phyloP scores from a whole-genome alignment of 2,888 invertebrate species.

The Conchocele bisecta region DNA sequence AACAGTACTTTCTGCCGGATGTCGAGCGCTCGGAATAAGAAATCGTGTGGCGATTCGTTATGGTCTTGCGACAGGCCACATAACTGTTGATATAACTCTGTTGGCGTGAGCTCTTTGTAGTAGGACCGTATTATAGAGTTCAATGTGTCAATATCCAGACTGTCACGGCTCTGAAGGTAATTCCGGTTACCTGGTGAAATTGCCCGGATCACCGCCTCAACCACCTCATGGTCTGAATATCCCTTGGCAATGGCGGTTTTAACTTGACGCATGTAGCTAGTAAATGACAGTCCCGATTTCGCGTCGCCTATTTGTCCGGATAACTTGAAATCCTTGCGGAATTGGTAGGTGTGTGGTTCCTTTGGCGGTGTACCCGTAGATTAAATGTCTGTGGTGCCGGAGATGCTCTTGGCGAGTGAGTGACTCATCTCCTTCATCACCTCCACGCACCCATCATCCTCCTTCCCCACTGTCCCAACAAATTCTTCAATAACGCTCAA shows the following conservation, averaged over 20 bases:
- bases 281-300: background rate
- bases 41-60: conserved; percentile 15
- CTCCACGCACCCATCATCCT: background rate
- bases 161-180: conserved; percentile 24
- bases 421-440: background rate
- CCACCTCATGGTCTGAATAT: conserved; percentile 10
- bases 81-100: conserved; percentile 28
- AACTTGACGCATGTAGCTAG: conserved; percentile 22
- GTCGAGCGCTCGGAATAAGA: conserved; percentile 15
- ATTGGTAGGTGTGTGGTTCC: background rate
- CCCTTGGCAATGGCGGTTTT: background rate
- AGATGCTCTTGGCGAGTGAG: background rate
- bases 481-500: background rate
- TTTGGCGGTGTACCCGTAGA: background rate
- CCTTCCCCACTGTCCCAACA: background rate
- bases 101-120: conserved; percentile 21
- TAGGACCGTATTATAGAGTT: conserved; percentile 12
- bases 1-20: conserved; percentile 10
- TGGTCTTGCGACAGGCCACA: background rate
- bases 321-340: conserved; percentile 29
- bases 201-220: conserved; percentile 16
- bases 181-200: conserved; percentile 6
- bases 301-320: conserved; percentile 17
- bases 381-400: background rate
- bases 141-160: background rate